Evolutionary conservation across 2,797 vertebrate genomes (phyloP).

Genomic region (Phoxinus dragarum): DNA sequence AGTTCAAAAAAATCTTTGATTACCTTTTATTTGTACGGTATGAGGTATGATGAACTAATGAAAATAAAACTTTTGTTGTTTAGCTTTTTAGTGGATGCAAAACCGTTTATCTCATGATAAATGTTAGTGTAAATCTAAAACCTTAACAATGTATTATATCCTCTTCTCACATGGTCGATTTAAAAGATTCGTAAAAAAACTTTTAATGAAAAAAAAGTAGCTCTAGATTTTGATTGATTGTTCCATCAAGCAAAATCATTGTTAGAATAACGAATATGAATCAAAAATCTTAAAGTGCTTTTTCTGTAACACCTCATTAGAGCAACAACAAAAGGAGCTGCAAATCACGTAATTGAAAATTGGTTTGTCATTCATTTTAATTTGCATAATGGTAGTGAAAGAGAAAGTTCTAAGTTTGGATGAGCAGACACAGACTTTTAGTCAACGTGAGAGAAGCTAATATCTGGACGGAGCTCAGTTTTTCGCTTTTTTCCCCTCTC

Average conservation of each 20-base stretch:
- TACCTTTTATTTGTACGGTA: conserved; percentile 38
- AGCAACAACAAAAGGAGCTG: not conserved
- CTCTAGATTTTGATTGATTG: not conserved
- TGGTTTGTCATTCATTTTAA: conserved; percentile 16
- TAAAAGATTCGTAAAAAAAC: not conserved
- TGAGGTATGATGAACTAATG: conserved; percentile 43
- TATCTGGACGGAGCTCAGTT: conserved; percentile 31
- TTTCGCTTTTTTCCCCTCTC: conserved; percentile 18
- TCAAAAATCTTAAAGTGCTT: not conserved
- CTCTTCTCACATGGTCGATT: not conserved
- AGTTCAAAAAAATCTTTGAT: conserved; percentile 64
- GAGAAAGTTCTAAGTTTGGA: conserved; percentile 21
- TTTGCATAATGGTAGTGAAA: not conserved
- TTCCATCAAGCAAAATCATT: conserved; percentile 7
- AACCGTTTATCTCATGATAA: not conserved
- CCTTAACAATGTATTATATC: not conserved
- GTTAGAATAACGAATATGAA: not conserved
- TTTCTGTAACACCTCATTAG: conserved; percentile 1
- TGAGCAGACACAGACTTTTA: conserved; percentile 18
- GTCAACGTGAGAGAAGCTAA: conserved; percentile 11
- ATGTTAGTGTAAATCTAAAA: conserved; percentile 11
- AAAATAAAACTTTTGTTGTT: conserved; percentile 7
- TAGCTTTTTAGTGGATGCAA: not conserved
- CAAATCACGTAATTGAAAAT: conserved; percentile 19
- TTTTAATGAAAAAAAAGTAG: not conserved